Base-by-base conservation (phyloP, 1,140 invertebrate genomes). In the Caenorhabditis brenneri region DNA sequence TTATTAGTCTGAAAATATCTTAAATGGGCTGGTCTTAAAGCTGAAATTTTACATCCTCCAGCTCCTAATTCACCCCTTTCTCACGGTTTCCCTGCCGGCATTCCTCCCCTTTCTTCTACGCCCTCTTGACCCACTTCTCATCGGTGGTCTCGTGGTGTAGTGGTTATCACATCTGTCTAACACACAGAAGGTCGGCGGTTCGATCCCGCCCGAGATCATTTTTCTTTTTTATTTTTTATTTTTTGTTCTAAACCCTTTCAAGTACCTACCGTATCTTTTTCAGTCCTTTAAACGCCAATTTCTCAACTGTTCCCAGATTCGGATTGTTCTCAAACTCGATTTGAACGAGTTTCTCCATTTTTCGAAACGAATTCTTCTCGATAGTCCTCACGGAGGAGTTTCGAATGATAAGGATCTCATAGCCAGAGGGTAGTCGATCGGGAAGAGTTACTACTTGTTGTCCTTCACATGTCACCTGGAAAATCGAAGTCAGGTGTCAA, bases 211-310 rank as follows among this genome's bases (percentile, higher is more conserved):
- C n/a, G n/a, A n/a, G n/a, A n/a, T n/a, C n/a, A n/a, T n/a, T n/a
- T n/a, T n/a, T n/a, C n/a, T n/a, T n/a, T n/a, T n/a, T n/a, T n/a
- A n/a, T 60, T 69, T 81, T 42, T 78, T 7, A 31, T 69, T 10
- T 36, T 69, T 69, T 9, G n/a, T 51, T 51, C 42, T 4, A 4
- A 2, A 29, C 16, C 9, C 22, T 58, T 58, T 7, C 10, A 2
- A 19, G 15, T 16, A 24, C 79, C n/a, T 46, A 85, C 84, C 79
- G 74, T n/a, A 85, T 31, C 48, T 79, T 81, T 46, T 74, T 60
- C 29, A 85, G 22, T 27, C 60, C 60, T 33, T 85, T 85, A 22
- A 85, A 85, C 9, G 84, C 84, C 39, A 85, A 79, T 42, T 85
- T 85, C 69, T 85, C 84, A 39, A 85, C 51, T 24, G 46, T 81